Evolutionary conservation across 2,113 vertebrate species (phyloP).

Genomic region (Mugil cephalus): DNA sequence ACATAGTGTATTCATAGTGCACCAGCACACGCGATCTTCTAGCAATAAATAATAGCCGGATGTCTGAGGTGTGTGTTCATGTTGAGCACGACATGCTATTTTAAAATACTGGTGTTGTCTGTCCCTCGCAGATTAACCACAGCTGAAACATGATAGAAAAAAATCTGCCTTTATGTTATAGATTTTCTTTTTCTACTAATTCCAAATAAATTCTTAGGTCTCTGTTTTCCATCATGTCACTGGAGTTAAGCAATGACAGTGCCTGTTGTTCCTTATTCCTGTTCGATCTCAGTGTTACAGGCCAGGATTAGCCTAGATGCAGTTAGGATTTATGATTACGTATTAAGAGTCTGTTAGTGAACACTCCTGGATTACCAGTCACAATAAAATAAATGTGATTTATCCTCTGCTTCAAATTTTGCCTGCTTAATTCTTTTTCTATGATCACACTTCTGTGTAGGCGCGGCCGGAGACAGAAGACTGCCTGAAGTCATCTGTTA

Average conservation of each 20-base stretch:
- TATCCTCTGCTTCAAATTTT: background rate
- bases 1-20: conserved; percentile 8
- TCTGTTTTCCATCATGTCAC: too few species aligned
- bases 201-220: too few species aligned
- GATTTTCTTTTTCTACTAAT: too few species aligned
- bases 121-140: background rate
- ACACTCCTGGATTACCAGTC: too few species aligned
- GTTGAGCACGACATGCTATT: conserved; percentile 22
- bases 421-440: background rate
- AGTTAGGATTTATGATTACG: background rate
- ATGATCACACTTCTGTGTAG: background rate
- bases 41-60: conserved; percentile 36
- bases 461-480: background rate
- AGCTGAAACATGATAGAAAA: background rate
- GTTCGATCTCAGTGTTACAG: background rate
- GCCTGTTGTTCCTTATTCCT: too few species aligned
- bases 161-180: background rate
- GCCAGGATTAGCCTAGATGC: background rate
- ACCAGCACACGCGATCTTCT: background rate
- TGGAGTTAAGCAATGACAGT: too few species aligned
- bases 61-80: conserved; percentile 32
- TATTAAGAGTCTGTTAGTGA: too few species aligned
- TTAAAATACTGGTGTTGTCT: background rate
- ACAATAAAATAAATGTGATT: too few species aligned
- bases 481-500: background rate